Base-by-base conservation (phyloP, 2,113 vertebrate species). In the Carassius carassius region DNA sequence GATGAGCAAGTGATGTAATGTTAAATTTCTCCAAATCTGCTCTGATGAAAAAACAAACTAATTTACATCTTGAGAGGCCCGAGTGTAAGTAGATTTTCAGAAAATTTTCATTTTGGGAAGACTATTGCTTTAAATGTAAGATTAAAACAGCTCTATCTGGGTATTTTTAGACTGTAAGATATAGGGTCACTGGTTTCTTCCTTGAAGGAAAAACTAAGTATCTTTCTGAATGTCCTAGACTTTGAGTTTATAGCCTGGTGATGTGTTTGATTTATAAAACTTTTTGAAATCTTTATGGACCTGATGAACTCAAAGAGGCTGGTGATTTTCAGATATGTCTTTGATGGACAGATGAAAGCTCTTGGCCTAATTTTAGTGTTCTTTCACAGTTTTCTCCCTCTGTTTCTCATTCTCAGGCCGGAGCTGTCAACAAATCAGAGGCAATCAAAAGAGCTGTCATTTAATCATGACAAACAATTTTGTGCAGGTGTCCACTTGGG, bases 371-470 rank as follows among this genome's bases (percentile, higher is more conserved):
- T 81, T 81, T 81, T 51, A 32, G 25, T 76, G 67, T 81, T 47
- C 12, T 35, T 77, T 49, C 44, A 23, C 41, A 44, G 21, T 82
- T 41, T 80, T 75, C 14, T 74, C 1, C 1, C 17, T 51, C 25
- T 12, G n/a, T 65, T 76, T 35, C 17, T 78, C 32, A 65, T 25
- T n/a, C n/a, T n/a, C n/a, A n/a, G 84, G 1, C 12, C 85, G 67
- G 78, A 81, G 89, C 85, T 87, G 81, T 89, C 89, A 89, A 91
- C 90, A 90, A 91, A 90, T 92, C 89, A 90, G 75, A 49, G 51
- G 70, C 90, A 90, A 91, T 91, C 90, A 32, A 77, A 79, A 44
- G 73, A 63, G 51, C 82, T 58, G 56, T 83, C 85, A 58, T 86
- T 89, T 85, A 85, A 82, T 60, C 79, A 82, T 84, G 85, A 86